phyloP scores from a whole-genome alignment of 2,113 vertebrate genomes.

The Heterotilapia buettikoferi region DNA sequence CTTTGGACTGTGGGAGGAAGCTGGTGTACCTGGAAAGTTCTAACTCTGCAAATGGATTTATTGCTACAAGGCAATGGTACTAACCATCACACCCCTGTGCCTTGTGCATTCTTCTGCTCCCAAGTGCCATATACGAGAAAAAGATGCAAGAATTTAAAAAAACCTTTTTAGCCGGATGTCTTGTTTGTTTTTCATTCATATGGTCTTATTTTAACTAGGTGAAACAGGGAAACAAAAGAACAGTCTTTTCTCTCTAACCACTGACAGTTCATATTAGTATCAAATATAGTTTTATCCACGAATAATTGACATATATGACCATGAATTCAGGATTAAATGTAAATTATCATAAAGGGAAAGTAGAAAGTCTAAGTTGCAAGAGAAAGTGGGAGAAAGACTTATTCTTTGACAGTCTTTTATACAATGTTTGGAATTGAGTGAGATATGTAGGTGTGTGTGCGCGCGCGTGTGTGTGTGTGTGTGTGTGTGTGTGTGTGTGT shows the following conservation, averaged over 20 bases:
- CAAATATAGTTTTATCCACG: not conserved
- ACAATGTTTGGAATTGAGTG: slow-evolving; percentile 7
- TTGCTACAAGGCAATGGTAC: not conserved
- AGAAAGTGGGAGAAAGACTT: not conserved
- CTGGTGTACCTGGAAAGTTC: not conserved
- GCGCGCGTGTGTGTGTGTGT: not conserved
- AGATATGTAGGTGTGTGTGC: accelerated
- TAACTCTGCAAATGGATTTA: not conserved
- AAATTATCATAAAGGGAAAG: not conserved
- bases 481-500: not conserved
- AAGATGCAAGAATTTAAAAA: not conserved
- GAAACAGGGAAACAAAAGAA: not conserved
- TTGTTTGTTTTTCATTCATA: not conserved
- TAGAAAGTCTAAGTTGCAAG: not conserved
- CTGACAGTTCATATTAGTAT: not conserved
- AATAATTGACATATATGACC: not conserved
- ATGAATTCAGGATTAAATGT: not conserved
- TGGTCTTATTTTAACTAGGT: not conserved
- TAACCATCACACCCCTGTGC: not conserved
- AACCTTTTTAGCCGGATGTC: accelerated
- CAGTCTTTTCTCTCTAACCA: not conserved
- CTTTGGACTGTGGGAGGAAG: not conserved
- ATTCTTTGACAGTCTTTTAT: not conserved
- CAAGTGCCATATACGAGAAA: not conserved
- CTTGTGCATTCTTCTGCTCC: not conserved